A percentile compares a stretch with the other conserved stretches of the same genome.
Conservation (phyloP, 2,888 invertebrate species). For the Drosophila neonasuta region DNA sequence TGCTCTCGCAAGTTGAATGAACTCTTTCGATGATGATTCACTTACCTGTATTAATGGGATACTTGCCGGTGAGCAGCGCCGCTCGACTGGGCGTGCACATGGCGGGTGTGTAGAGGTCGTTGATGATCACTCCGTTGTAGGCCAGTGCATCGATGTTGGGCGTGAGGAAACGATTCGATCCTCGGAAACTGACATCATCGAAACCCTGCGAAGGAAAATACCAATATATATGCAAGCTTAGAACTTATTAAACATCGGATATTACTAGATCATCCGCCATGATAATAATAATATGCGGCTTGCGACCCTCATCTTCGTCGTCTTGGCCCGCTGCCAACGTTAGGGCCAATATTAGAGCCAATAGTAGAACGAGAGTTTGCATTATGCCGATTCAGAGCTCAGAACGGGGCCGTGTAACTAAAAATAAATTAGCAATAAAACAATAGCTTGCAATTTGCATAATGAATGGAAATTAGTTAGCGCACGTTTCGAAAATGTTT, state of each 20-base stretch:
- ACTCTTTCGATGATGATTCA: neutral
- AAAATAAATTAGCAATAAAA: constrained; percentile 7
- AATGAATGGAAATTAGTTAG: constrained; percentile 10
- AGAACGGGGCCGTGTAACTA: constrained; percentile 12
- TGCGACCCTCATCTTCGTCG: constrained; percentile 2
- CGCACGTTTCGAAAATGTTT: neutral
- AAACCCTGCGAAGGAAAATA: constrained; percentile 88
- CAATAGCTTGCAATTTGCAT: constrained; percentile 15
- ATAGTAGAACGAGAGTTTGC: constrained; percentile 3
- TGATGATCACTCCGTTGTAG: constrained; percentile 91
- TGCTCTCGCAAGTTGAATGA: neutral
- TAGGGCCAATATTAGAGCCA: constrained; percentile 9
- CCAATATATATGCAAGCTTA: neutral
- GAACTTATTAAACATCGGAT: constrained; percentile 16
- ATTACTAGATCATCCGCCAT: constrained; percentile 92
- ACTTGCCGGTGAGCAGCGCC: constrained; percentile 92
- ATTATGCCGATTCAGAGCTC: constrained; percentile 7
- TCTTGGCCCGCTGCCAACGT: constrained; percentile 13
- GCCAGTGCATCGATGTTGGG: constrained; percentile 95
- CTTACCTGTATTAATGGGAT: constrained; percentile 90
- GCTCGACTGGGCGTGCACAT: constrained; percentile 93
- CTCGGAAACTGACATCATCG: constrained; percentile 95
- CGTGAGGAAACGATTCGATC: constrained; percentile 93
- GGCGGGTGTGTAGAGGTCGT: constrained; percentile 90
- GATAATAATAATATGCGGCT: constrained; percentile 88